Percentiles rank a stretch among this genome's conserved stretches.
Evolutionary conservation across 2,888 invertebrate genomes (phyloP).

Genomic region (Troglohyphantes excavatus): DNA sequence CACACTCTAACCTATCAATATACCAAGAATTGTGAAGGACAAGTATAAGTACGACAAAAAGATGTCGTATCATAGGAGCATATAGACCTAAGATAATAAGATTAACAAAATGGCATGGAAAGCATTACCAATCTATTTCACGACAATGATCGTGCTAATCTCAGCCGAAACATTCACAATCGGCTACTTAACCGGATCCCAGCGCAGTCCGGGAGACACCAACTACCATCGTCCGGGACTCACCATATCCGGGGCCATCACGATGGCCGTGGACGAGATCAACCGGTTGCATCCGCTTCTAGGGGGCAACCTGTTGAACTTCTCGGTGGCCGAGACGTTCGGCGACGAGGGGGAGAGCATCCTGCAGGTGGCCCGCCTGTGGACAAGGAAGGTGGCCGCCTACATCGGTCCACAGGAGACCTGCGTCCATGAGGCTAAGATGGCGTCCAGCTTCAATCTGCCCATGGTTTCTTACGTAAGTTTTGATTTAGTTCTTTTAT

Average conservation of each 20-base stretch:
- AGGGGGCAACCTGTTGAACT: conserved; percentile 89
- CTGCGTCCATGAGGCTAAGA: conserved; percentile 94
- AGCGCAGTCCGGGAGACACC: conserved; percentile 89
- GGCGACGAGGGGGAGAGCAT: conserved; percentile 94
- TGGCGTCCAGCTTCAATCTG: conserved; percentile 96
- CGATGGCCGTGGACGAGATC: conserved; percentile 93
- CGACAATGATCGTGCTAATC: neutral
- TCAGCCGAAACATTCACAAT: conserved; percentile 87
- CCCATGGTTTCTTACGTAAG: conserved; percentile 98
- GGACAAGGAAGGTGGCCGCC: conserved; percentile 91
- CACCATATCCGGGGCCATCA: conserved; percentile 90
- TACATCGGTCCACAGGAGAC: conserved; percentile 96
- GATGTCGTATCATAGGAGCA: no score
- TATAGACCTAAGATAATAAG: no score
- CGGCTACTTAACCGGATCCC: conserved; percentile 93
- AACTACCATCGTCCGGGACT: conserved; percentile 90
- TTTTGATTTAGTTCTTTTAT: conserved; percentile 81
- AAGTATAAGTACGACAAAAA: no score
- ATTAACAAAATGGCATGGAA: neutral
- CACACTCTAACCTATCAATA: no score
- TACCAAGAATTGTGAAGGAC: no score
- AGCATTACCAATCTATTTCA: neutral
- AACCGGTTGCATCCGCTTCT: conserved; percentile 82
- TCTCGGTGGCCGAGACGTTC: conserved; percentile 93
- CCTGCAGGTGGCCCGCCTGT: conserved; percentile 90